These are phyloP conservation scores for Psilopsiagon aymara DNA, from an alignment of 2,113 vertebrate species.

Conservation along the genomic window DNA sequence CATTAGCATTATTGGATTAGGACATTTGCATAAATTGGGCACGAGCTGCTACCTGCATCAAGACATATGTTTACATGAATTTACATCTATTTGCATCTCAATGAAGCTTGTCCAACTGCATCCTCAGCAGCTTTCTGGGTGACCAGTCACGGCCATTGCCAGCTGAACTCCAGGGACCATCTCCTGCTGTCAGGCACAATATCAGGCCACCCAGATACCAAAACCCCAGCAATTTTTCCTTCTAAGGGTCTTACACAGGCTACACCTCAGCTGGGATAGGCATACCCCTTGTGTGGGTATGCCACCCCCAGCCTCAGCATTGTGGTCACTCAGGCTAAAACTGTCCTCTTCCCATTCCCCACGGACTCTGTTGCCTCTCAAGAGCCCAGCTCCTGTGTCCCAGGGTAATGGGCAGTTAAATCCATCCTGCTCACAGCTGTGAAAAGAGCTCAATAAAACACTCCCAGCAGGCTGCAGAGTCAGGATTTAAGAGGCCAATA, in stretches of 20 bases:
- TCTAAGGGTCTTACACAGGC: not conserved
- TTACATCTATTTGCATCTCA: slow-evolving; percentile 54
- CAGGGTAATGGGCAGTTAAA: not conserved
- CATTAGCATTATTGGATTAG: slow-evolving; percentile 63
- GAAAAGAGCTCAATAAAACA: not conserved
- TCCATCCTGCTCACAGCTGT: not conserved
- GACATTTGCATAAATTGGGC: slow-evolving; percentile 55
- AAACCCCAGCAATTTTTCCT: not conserved
- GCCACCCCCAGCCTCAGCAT: not conserved
- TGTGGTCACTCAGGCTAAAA: not conserved
- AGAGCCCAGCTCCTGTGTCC: not conserved
- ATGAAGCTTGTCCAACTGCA: not conserved
- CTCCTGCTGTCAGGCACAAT: not conserved
- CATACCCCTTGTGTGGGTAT: not conserved
- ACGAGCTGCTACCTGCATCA: slow-evolving; percentile 21
- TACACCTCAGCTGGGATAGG: not conserved
- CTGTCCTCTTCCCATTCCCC: not conserved
- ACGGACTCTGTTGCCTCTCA: fast-evolving
- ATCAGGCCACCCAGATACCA: not conserved
- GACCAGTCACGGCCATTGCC: not conserved
- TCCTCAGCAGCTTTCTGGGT: not conserved
- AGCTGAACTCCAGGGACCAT: not conserved
- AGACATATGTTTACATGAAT: slow-evolving; percentile 54
- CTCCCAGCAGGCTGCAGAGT: not conserved
- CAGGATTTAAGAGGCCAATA: slow-evolving; percentile 22